phyloP scores from a whole-genome alignment of 2,797 vertebrate genomes.

The Hypotaenidia okinawae region DNA sequence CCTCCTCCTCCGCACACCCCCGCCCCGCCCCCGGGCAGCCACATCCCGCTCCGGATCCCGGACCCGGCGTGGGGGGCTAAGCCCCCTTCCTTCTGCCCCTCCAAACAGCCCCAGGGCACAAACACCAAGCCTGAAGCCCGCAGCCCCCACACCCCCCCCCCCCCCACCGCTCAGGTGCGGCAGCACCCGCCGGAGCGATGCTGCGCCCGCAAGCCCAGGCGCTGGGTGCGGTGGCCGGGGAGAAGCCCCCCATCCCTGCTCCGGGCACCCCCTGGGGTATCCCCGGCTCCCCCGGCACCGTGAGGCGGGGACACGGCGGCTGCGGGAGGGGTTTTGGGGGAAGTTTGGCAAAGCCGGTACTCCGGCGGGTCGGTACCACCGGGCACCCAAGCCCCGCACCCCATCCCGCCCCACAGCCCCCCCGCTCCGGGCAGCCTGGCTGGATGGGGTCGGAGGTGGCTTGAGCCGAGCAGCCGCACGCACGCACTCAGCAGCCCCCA shows the following conservation, averaged over 20 bases:
- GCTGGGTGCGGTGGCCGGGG: not conserved
- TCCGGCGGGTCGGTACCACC: not conserved
- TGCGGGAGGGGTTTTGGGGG: not conserved
- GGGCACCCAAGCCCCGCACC: not conserved
- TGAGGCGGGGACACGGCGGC: not conserved
- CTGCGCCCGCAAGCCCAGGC: fast-evolving
- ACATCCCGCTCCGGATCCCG: not conserved
- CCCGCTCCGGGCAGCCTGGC: not conserved
- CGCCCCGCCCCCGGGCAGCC: not conserved
- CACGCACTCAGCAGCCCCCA: not conserved
- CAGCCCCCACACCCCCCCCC: too few relatives aligned
- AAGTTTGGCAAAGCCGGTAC: not conserved
- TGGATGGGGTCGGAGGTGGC: not conserved
- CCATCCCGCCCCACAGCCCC: not conserved
- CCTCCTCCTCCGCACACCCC: too few relatives aligned
- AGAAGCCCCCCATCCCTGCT: not conserved
- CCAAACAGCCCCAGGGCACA: not conserved
- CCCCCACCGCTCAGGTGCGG: not conserved
- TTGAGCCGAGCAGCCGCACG: not conserved
- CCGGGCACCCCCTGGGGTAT: too few relatives aligned
- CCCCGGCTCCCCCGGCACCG: too few relatives aligned
- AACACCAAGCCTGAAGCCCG: too few relatives aligned
- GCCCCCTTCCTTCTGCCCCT: not conserved
- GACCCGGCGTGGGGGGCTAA: not conserved
- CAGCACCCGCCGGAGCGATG: not conserved